phyloP scores from a whole-genome alignment of 1,140 invertebrate genomes.

The Tetramorium simillimum region DNA sequence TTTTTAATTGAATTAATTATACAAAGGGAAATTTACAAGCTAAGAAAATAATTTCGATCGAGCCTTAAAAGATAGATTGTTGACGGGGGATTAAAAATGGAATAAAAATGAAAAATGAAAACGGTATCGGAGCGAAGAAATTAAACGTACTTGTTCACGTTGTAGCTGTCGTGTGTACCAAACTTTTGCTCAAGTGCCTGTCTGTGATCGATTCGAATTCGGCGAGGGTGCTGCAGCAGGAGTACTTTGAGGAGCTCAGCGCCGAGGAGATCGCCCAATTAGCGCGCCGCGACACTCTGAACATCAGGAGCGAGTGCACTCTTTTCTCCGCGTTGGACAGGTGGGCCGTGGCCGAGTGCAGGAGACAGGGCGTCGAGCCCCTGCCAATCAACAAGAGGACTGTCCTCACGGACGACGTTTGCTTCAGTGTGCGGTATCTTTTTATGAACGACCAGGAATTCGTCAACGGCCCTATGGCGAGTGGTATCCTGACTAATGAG shows the following conservation, averaged over 20 bases:
- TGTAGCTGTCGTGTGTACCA: conserved; percentile 85
- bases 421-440: conserved; percentile 89
- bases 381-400: conserved; percentile 87
- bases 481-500: conserved; percentile 78
- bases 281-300: conserved; percentile 87
- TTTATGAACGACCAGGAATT: conserved; percentile 88
- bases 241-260: conserved; percentile 89
- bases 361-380: conserved; percentile 87
- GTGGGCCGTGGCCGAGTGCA: conserved; percentile 90
- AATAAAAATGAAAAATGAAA: too few species aligned
- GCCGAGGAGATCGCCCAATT: conserved; percentile 87
- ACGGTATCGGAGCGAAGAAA: not conserved
- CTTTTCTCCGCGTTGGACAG: conserved; percentile 87
- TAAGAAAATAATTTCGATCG: too few species aligned
- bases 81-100: too few species aligned
- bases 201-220: conserved; percentile 88
- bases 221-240: conserved; percentile 87
- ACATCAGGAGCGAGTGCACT: conserved; percentile 85
- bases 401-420: conserved; percentile 87
- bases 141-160: conserved; percentile 7
- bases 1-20: too few species aligned
- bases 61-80: too few species aligned
- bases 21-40: too few species aligned
- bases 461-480: conserved; percentile 83
- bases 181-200: conserved; percentile 87